These are phyloP conservation scores for Sarotherodon lohbergeri DNA, from an alignment of 2,113 vertebrate genomes.

Conservation along the genomic window DNA sequence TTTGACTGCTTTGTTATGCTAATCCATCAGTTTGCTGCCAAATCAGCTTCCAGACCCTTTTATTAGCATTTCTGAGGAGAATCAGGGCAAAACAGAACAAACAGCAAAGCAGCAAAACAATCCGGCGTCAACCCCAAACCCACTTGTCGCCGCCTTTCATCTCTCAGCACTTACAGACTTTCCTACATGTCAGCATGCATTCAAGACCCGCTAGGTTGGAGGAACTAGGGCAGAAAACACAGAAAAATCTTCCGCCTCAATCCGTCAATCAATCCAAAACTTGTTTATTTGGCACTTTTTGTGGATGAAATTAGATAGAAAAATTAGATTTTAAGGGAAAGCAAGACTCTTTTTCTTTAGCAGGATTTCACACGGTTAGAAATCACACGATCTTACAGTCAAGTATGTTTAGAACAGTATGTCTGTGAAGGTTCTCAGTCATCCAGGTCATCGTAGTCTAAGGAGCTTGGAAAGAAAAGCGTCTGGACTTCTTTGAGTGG, in stretches of 20 bases:
- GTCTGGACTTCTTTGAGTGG: too few species aligned
- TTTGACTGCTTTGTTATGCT: slow-evolving; percentile 52
- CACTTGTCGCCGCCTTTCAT: slow-evolving; percentile 37
- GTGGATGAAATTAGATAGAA: background rate
- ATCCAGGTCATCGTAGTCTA: too few species aligned
- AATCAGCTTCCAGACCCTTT: slow-evolving; percentile 10
- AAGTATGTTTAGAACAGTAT: background rate
- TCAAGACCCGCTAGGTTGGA: slow-evolving; percentile 5
- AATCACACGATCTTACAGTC: background rate
- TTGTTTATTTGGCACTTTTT: slow-evolving; percentile 18
- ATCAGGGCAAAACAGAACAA: slow-evolving; percentile 47
- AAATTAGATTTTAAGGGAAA: background rate
- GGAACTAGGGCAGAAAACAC: slow-evolving; percentile 25
- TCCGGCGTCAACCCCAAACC: slow-evolving; percentile 2
- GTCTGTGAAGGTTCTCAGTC: too few species aligned
- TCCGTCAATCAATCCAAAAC: slow-evolving; percentile 37
- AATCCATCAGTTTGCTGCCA: slow-evolving; percentile 50
- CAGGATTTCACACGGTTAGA: background rate
- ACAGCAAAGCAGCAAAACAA: slow-evolving; percentile 31
- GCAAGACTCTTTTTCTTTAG: background rate
- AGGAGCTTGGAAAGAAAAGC: too few species aligned
- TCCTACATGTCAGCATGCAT: background rate
- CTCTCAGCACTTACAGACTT: slow-evolving; percentile 10
- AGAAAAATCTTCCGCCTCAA: slow-evolving; percentile 12
- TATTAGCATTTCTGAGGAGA: slow-evolving; percentile 64